Conservation (phyloP, 2,888 invertebrate species). For the Heterodera filipjevi region DNA sequence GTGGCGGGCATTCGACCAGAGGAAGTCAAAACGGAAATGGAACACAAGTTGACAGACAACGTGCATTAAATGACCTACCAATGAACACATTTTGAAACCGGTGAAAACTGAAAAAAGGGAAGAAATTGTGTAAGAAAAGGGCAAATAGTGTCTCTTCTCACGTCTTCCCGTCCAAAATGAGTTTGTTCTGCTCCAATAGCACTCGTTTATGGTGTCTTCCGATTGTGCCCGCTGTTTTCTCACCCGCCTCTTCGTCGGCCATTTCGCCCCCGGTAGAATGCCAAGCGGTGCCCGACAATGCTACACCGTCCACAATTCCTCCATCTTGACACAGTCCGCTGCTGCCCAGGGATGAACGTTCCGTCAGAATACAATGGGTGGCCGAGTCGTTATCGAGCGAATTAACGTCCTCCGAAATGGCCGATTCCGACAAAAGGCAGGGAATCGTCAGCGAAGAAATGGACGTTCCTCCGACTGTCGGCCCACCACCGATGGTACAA, state of each 20-base stretch:
- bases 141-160: too few relatives aligned
- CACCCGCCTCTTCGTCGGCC: not conserved
- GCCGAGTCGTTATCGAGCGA: not conserved
- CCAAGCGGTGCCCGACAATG: not conserved
- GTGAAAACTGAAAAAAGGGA: constrained; percentile 33
- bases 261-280: constrained; percentile 20
- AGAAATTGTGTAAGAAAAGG: not conserved
- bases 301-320: not conserved
- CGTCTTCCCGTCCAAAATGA: constrained; percentile 38
- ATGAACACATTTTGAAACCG: constrained; percentile 38
- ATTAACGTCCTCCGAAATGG: constrained; percentile 38
- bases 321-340: not conserved
- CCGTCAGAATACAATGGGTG: not conserved
- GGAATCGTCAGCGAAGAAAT: constrained; percentile 33
- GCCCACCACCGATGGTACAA: not conserved
- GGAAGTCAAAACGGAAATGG: not conserved
- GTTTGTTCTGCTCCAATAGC: constrained; percentile 29
- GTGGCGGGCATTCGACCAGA: constrained; percentile 38
- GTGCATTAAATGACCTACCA: constrained; percentile 6
- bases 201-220: constrained; percentile 30
- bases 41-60: not conserved
- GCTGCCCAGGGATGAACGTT: not conserved
- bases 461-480: constrained; percentile 4
- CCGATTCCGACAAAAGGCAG: constrained; percentile 32
- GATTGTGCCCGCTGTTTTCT: not conserved